These are phyloP conservation scores for Scyliorhinus canicula DNA, from an alignment of 2,797 vertebrate genomes.

Conservation along the genomic window DNA sequence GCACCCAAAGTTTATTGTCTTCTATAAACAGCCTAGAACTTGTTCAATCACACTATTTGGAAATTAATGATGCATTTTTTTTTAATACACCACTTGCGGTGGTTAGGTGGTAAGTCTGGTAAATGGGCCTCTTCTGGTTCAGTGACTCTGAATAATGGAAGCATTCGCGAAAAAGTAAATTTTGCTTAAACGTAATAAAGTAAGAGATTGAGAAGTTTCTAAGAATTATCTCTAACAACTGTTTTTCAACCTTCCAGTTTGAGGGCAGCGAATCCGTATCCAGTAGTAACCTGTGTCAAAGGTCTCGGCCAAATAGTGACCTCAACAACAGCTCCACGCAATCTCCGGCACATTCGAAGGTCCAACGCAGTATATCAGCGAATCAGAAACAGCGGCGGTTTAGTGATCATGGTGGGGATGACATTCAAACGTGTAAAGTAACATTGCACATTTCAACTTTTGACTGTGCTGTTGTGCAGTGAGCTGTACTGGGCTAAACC, in stretches of 20 bases:
- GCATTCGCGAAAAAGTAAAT: not conserved
- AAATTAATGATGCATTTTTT: not conserved
- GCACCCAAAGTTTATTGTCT: not conserved
- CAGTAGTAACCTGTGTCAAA: slow-evolving; percentile 77
- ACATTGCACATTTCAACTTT: slow-evolving; percentile 54
- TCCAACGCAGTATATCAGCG: slow-evolving; percentile 90
- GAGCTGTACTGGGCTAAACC: slow-evolving; percentile 47
- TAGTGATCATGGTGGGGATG: slow-evolving; percentile 77
- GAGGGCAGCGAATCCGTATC: slow-evolving; percentile 86
- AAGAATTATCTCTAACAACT: not conserved
- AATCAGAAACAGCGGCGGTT: slow-evolving; percentile 83
- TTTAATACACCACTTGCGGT: not conserved
- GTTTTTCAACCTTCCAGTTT: slow-evolving; percentile 62
- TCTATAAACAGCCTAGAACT: not conserved
- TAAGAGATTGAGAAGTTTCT: not conserved
- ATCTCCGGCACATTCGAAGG: slow-evolving; percentile 95
- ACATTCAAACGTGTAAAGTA: slow-evolving; percentile 61
- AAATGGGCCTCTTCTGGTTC: not conserved
- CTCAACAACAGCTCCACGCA: slow-evolving; percentile 90
- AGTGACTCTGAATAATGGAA: not conserved
- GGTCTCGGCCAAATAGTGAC: slow-evolving; percentile 89
- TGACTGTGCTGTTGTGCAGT: slow-evolving; percentile 56
- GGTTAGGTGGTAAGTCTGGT: not conserved
- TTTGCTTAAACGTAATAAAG: not conserved
- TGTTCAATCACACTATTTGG: not conserved